Conservation (phyloP, 2,888 invertebrate species). For the Torymus aiolomorphi region DNA sequence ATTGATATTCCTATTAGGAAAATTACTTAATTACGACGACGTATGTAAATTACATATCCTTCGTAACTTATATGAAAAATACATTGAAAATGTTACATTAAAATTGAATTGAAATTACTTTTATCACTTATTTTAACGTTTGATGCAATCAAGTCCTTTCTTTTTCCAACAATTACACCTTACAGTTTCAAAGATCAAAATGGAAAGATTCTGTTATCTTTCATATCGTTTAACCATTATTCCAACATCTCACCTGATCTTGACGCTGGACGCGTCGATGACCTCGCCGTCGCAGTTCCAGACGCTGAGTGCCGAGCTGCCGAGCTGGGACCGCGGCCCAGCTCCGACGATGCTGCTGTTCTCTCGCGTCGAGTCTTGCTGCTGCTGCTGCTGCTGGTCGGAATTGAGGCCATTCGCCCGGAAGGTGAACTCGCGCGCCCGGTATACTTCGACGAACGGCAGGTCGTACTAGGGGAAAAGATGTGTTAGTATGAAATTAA, state of each 20-base stretch:
- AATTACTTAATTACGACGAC: no score
- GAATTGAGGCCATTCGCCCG: constrained; percentile 75
- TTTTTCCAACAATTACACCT: no score
- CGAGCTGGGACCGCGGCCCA: constrained; percentile 10
- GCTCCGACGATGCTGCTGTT: background rate
- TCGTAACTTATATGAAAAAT: no score
- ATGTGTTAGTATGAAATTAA: background rate
- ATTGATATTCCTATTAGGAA: no score
- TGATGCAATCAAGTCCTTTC: no score
- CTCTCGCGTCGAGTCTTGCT: constrained; percentile 5
- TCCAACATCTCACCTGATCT: constrained; percentile 77
- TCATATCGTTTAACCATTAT: background rate
- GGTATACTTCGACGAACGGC: constrained; percentile 85
- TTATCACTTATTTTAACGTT: no score
- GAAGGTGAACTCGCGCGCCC: constrained; percentile 84
- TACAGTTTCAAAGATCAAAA: no score
- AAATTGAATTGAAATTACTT: no score
- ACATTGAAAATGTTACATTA: no score
- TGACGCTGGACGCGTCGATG: constrained; percentile 80
- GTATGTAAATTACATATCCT: no score
- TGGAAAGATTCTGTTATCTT: no score
- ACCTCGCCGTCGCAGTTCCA: constrained; percentile 92
- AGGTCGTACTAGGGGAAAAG: constrained; percentile 78
- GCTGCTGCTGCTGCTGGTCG: background rate
- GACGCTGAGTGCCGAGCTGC: constrained; percentile 77